A percentile compares a stretch with the other conserved stretches of the same genome.
phyloP scores from a whole-genome alignment of 2,113 vertebrate genomes.

The Lycocorax pyrrhopterus region DNA sequence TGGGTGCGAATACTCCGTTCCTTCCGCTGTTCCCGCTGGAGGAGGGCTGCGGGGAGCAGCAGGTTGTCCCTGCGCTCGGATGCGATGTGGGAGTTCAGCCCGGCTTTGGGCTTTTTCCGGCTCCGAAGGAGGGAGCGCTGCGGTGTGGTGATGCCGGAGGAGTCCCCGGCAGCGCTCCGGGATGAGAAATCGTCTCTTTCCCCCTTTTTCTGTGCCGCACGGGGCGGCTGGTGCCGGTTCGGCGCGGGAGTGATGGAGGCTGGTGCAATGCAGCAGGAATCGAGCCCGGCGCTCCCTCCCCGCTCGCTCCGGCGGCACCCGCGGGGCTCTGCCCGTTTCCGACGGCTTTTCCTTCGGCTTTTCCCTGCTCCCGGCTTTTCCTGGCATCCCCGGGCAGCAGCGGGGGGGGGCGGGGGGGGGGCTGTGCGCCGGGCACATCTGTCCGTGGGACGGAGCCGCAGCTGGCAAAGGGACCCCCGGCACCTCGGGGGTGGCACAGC shows the following conservation, averaged over 20 bases:
- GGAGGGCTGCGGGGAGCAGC: not conserved
- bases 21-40: not conserved
- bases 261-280: constrained; percentile 46
- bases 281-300: not conserved
- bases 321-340: not conserved
- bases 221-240: not conserved
- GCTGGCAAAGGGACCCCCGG: not conserved
- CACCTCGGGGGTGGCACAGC: rapidly evolving
- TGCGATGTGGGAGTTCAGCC: not conserved
- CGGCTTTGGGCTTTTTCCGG: not conserved
- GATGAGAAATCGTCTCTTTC: not conserved
- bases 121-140: not conserved
- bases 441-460: rapidly evolving
- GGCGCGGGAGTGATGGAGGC: not conserved
- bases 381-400: not conserved
- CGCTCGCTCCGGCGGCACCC: not conserved
- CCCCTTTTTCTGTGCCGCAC: rapidly evolving
- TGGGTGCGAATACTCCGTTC: rapidly evolving
- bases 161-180: not conserved
- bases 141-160: not conserved
- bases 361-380: not conserved
- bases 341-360: rapidly evolving
- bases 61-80: not conserved
- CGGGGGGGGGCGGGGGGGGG: too few relatives aligned
- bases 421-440: not conserved